A percentile compares a stretch with the other conserved stretches of the same genome.
Conservation (phyloP, 2,888 invertebrate genomes). For the Poecilus cupreus region DNA sequence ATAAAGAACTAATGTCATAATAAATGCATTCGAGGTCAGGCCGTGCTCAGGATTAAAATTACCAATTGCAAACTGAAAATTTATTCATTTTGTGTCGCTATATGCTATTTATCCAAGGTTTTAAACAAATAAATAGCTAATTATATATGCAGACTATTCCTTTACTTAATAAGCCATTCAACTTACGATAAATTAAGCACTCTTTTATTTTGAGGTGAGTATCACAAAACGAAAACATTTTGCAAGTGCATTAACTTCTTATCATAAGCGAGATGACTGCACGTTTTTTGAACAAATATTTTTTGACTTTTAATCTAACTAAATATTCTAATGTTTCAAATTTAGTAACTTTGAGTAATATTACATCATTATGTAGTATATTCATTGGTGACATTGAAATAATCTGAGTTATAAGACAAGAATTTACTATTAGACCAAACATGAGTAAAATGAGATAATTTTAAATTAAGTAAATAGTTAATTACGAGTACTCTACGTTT, state of each 20-base stretch:
- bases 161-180: slow-evolving; percentile 30
- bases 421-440: slow-evolving; percentile 16
- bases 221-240: neutral
- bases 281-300: neutral
- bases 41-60: neutral
- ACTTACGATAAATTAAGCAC: neutral
- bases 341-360: neutral
- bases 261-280: neutral
- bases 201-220: slow-evolving; percentile 1
- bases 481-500: too few relatives aligned
- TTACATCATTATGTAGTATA: neutral
- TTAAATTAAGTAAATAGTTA: neutral
- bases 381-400: neutral
- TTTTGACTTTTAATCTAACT: neutral
- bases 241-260: slow-evolving; percentile 46
- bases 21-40: neutral
- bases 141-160: neutral
- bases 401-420: neutral
- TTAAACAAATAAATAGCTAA: neutral
- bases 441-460: neutral
- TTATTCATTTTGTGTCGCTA: neutral
- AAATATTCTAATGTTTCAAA: neutral
- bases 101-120: too few relatives aligned
- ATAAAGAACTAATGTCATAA: slow-evolving; percentile 6
- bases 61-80: neutral